Percentiles rank a stretch among this genome's conserved stretches.
phyloP scores from a whole-genome alignment of 2,113 vertebrate genomes.

The Tragulus kanchil region DNA sequence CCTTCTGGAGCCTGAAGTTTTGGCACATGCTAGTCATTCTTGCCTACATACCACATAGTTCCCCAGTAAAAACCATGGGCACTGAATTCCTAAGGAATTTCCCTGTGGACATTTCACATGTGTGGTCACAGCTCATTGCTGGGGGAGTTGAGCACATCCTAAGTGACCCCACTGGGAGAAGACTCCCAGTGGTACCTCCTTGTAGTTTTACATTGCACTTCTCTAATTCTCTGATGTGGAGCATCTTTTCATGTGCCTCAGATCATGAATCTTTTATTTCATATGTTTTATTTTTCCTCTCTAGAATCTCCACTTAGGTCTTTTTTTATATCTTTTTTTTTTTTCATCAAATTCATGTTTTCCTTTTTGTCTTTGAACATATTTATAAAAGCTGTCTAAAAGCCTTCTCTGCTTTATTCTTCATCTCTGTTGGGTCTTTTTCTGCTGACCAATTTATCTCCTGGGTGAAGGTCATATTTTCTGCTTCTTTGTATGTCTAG shows the following conservation, averaged over 20 bases:
- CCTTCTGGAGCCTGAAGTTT: constrained; percentile 1
- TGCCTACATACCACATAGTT: not conserved
- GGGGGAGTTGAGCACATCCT: not conserved
- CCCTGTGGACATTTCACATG: not conserved
- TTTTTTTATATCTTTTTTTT: not conserved
- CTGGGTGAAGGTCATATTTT: not conserved
- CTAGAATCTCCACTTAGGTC: not conserved
- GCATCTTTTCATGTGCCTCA: not conserved
- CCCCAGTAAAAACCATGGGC: not conserved
- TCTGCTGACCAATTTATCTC: not conserved
- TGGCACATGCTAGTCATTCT: not conserved
- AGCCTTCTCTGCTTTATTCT: not conserved
- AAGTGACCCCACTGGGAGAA: not conserved
- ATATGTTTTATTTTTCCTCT: not conserved
- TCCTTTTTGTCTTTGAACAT: constrained; percentile 4
- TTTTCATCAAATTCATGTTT: not conserved
- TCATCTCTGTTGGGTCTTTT: not conserved
- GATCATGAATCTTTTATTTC: constrained; percentile 3
- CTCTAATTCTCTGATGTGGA: not conserved
- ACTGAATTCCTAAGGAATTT: not conserved
- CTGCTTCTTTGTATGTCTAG: not conserved
- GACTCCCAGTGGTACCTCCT: not conserved
- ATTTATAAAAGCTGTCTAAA: not conserved
- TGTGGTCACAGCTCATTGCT: not conserved
- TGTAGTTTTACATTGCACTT: not conserved